These are phyloP conservation scores for Thymallus thymallus DNA, from an alignment of 2,113 vertebrate genomes.

Conservation along the genomic window DNA sequence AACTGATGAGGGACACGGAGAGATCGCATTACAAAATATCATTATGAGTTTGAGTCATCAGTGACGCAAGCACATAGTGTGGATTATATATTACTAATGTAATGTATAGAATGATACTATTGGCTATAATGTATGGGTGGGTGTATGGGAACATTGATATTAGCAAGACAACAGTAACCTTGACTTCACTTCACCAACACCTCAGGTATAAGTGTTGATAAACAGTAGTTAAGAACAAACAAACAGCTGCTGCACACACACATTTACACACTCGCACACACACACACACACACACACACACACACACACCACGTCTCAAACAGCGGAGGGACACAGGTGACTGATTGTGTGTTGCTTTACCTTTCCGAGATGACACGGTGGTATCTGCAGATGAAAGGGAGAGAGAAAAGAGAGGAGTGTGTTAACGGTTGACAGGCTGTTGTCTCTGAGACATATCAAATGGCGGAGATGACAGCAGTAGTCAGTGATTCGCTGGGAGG, in stretches of 20 bases:
- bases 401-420: constrained; percentile 36
- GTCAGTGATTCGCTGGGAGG: constrained; percentile 25
- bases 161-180: not conserved
- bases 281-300: constrained; percentile 9
- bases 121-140: constrained; percentile 28
- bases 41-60: too few species aligned
- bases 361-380: constrained; percentile 68
- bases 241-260: not conserved
- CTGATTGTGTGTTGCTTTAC: constrained; percentile 59
- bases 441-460: constrained; percentile 31
- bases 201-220: too few species aligned
- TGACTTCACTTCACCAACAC: not conserved
- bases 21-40: too few species aligned
- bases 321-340: constrained; percentile 34
- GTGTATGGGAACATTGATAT: not conserved
- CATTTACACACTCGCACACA: not conserved
- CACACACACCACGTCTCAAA: constrained; percentile 19
- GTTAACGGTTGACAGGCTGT: constrained; percentile 46
- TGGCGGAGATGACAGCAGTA: constrained; percentile 32
- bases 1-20: too few species aligned
- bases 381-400: constrained; percentile 64
- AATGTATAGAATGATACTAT: constrained; percentile 54
- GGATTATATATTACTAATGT: not conserved
- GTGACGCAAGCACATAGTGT: too few species aligned
- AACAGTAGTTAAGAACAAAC: not conserved